These are phyloP conservation scores for Magallana nippona DNA, from an alignment of 2,888 invertebrate species.

Conservation along the genomic window DNA sequence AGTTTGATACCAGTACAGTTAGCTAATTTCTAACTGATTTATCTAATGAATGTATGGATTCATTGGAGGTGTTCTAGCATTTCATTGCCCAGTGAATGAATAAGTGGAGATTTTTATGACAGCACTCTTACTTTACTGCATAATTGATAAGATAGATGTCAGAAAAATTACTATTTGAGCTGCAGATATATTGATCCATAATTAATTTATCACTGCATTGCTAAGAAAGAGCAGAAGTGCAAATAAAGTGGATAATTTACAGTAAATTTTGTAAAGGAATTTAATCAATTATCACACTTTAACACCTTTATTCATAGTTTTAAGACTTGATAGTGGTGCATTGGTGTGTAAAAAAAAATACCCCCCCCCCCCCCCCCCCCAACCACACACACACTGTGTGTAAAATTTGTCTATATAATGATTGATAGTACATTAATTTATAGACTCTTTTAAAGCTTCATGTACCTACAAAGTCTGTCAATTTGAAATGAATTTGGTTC, in stretches of 20 bases:
- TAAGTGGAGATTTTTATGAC: constrained; percentile 19
- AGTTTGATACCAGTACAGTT: too few relatives aligned
- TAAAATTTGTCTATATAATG: too few relatives aligned
- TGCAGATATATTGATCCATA: constrained; percentile 27
- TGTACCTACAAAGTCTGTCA: too few relatives aligned
- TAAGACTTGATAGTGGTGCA: too few relatives aligned
- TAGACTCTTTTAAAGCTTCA: too few relatives aligned
- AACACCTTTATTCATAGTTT: neutral
- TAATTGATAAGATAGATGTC: constrained; percentile 19
- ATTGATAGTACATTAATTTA: too few relatives aligned
- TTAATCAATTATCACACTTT: neutral
- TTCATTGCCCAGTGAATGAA: constrained; percentile 30
- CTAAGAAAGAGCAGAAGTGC: neutral
- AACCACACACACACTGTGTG: too few relatives aligned
- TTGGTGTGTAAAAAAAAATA: too few relatives aligned
- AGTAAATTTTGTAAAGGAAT: neutral
- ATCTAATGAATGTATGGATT: neutral
- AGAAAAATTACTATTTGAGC: constrained; percentile 21
- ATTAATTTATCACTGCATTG: constrained; percentile 25
- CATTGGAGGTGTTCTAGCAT: neutral
- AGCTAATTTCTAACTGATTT: too few relatives aligned
- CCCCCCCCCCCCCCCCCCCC: too few relatives aligned
- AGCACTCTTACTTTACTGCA: constrained; percentile 29
- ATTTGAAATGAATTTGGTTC: too few relatives aligned
- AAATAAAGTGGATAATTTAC: neutral